Evolutionary conservation across 2,888 invertebrate genomes (phyloP), one percentile per base, ranked within the genome.

Genomic region (Agrotis ipsilon): DNA sequence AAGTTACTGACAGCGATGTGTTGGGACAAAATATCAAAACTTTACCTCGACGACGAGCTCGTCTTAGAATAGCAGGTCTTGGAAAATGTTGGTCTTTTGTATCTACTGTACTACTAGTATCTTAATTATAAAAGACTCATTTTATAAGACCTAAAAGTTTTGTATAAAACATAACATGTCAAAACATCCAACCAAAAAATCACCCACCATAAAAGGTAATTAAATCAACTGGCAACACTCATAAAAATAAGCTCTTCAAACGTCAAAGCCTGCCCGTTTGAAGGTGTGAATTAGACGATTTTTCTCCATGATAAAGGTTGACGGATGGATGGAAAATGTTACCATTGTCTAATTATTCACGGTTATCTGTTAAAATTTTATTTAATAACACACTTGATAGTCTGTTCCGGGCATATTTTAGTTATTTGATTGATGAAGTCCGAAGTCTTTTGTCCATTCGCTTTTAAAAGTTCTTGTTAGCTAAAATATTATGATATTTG

Each of bases 261-360:
- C 86, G 92, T 92, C 92, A 91, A 91, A 91, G 87, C 91, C 88
- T 46, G 88, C 84, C 89, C 87, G 88, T 86, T 89, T 88, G 54
- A 89, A 94, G 91, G 95, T 95, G 95, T 95, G 93, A 95, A 95
- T 95, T 93, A 94, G 94, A 92, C 90, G 94, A 95, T 95, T 94
- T 95, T 94, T 94, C 93, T 93, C 89, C 86, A 84, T 93, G 95
- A 96, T 95, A 95, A 93, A 94, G 93, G 93, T 94, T 93, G 94
- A 94, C 92, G 90, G 94, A 93, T 91, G 91, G 89, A 91, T 83
- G 89, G 90, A 91, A 92, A 93, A 92, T 89, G 90, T 88, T 80
- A 90, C 91, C 91, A 93, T 94, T 94, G 93, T 93, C 88, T 93
- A 93, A 95, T 95, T 94, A 95, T 93, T 87, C 94, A 94, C 88